Evolutionary conservation across 2,113 vertebrate genomes (phyloP).

Genomic region (Aleadryas rufinucha): DNA sequence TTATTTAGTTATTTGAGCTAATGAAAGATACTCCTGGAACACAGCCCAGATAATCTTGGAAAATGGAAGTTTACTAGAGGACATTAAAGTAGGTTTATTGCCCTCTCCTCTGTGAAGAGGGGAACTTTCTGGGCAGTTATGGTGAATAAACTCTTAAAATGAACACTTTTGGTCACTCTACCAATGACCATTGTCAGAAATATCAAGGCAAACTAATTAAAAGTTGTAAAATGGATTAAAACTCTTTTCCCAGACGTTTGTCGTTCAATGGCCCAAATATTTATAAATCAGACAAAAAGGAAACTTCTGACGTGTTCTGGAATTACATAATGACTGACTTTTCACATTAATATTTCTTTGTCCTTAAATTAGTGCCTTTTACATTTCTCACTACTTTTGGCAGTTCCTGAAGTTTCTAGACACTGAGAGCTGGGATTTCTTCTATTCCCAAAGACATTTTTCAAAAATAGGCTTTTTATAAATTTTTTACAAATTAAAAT

Average conservation of each 20-base stretch:
- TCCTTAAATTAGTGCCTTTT: slow-evolving; percentile 10
- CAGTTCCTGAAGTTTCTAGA: not conserved
- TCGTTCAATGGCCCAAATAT: not conserved
- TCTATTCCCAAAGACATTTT: not conserved
- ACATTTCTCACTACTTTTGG: not conserved
- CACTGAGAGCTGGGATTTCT: not conserved
- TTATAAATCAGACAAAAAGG: not conserved
- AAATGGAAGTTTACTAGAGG: slow-evolving; percentile 38
- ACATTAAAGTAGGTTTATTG: slow-evolving; percentile 39
- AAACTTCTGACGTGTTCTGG: not conserved
- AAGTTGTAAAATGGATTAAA: not conserved
- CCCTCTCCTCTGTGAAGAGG: not conserved
- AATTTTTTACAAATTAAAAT: not conserved
- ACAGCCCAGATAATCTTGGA: slow-evolving; percentile 50
- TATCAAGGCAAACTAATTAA: not conserved
- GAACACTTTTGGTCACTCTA: not conserved
- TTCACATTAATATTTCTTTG: slow-evolving; percentile 23
- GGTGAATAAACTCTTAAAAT: not conserved
- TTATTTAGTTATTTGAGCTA: slow-evolving; percentile 55
- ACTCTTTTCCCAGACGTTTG: not conserved
- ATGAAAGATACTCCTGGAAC: slow-evolving; percentile 55
- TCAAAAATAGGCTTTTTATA: not conserved
- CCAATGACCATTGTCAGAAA: not conserved
- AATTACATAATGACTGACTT: not conserved
- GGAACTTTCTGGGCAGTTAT: not conserved